Percentiles rank a stretch among this genome's conserved stretches.
Evolutionary conservation across 1,140 invertebrate genomes (phyloP).

Genomic region (Heliconius hermathena): DNA sequence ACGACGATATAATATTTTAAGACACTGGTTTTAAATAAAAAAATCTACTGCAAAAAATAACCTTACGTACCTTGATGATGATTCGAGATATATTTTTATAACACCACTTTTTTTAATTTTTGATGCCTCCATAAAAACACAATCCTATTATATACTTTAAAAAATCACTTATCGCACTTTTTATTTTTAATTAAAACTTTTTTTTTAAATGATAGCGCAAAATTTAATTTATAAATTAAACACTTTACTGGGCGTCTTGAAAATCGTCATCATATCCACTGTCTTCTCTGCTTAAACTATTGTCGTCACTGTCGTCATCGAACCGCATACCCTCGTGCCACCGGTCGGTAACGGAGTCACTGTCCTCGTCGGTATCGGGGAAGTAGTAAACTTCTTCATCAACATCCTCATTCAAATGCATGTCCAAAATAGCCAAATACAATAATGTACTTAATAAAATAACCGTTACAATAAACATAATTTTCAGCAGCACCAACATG

Average conservation of each 20-base stretch:
- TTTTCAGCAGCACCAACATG: background rate
- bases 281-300: background rate
- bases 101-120: background rate
- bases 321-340: slow-evolving; percentile 5
- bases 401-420: background rate
- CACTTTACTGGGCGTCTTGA: background rate
- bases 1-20: too few species aligned
- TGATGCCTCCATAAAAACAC: background rate
- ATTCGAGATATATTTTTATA: background rate
- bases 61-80: background rate
- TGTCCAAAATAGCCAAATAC: background rate
- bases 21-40: background rate
- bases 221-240: too few species aligned
- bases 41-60: background rate
- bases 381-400: background rate
- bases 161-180: too few species aligned
- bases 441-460: background rate
- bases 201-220: too few species aligned
- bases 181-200: too few species aligned
- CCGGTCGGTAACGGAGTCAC: background rate
- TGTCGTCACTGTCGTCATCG: background rate
- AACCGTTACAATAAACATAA: background rate
- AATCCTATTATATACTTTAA: too few species aligned
- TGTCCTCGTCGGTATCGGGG: background rate
- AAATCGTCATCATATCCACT: background rate